Percentiles rank a stretch among this genome's conserved stretches.
Conservation (phyloP, 2,888 invertebrate genomes). For the Drosophila birchii region DNA sequence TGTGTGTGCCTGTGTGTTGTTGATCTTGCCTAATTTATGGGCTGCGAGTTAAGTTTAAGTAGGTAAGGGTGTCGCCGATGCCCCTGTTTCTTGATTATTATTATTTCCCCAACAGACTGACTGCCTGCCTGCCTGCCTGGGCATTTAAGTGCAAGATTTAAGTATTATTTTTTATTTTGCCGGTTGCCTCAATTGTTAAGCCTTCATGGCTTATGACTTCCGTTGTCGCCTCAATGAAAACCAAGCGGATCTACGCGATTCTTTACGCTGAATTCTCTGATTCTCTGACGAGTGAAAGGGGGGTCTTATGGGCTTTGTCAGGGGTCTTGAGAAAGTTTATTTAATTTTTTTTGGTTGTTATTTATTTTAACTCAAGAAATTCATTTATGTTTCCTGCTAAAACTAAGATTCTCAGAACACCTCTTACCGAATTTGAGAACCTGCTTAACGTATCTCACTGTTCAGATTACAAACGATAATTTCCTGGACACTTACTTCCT, state of each 20-base stretch:
- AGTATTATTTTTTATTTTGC: conserved; percentile 44
- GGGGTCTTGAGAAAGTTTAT: conserved; percentile 2
- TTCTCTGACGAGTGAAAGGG: conserved; percentile 13
- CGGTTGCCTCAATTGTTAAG: conserved; percentile 41
- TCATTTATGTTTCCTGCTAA: neutral
- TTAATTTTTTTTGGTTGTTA: neutral
- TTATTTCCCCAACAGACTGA: conserved; percentile 3
- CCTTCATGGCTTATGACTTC: conserved; percentile 63
- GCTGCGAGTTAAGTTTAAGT: conserved; percentile 45
- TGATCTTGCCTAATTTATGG: conserved; percentile 59
- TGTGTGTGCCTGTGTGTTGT: conserved; percentile 18
- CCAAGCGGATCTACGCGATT: conserved; percentile 16
- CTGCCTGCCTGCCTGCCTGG: conserved; percentile 41
- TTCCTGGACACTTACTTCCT: conserved; percentile 24
- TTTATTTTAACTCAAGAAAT: neutral
- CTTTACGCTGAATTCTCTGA: conserved; percentile 13
- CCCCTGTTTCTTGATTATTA: conserved; percentile 12
- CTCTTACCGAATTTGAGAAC: conserved; percentile 10
- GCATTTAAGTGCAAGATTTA: conserved; percentile 58
- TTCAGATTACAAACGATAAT: conserved; percentile 22
- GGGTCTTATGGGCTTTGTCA: conserved; percentile 3
- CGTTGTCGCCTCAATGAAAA: conserved; percentile 46
- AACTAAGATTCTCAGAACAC: neutral
- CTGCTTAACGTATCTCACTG: conserved; percentile 5
- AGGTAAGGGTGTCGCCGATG: conserved; percentile 33